phyloP scores from a whole-genome alignment of 2,797 vertebrate species.

The Mormyrops attenuatus region DNA sequence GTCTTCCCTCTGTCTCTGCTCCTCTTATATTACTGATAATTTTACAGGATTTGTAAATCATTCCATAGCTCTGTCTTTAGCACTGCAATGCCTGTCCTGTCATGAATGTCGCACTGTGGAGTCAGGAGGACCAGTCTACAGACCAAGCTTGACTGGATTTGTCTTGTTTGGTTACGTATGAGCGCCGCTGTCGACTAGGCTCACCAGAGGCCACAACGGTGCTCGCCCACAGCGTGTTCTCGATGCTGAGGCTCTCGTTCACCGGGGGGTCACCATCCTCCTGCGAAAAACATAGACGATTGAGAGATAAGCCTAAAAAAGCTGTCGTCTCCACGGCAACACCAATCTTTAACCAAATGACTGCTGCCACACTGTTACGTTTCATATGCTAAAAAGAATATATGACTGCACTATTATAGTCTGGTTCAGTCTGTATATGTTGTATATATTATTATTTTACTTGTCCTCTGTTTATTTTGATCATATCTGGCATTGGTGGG shows the following conservation, averaged over 20 bases:
- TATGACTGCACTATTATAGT: neutral
- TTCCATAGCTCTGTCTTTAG: neutral
- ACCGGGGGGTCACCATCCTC: constrained; percentile 92
- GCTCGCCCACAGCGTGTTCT: constrained; percentile 97
- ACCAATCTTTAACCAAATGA: neutral
- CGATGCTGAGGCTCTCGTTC: constrained; percentile 93
- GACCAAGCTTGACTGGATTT: neutral
- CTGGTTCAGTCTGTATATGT: neutral
- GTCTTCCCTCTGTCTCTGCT: neutral
- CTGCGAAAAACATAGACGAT: constrained; percentile 48
- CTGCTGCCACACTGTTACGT: neutral
- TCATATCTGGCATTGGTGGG: neutral
- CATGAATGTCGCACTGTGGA: neutral
- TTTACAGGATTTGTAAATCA: neutral
- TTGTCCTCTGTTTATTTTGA: neutral
- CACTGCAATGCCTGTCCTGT: neutral
- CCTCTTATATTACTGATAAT: neutral
- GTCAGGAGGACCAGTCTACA: neutral
- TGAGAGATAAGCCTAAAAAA: neutral
- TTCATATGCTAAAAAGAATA: neutral
- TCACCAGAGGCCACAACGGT: constrained; percentile 96
- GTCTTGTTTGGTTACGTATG: neutral
- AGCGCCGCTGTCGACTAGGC: neutral
- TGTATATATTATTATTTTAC: neutral
- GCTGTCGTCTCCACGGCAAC: neutral